Conservation (phyloP, 2,888 invertebrate species). For the Oligia latruncula region DNA sequence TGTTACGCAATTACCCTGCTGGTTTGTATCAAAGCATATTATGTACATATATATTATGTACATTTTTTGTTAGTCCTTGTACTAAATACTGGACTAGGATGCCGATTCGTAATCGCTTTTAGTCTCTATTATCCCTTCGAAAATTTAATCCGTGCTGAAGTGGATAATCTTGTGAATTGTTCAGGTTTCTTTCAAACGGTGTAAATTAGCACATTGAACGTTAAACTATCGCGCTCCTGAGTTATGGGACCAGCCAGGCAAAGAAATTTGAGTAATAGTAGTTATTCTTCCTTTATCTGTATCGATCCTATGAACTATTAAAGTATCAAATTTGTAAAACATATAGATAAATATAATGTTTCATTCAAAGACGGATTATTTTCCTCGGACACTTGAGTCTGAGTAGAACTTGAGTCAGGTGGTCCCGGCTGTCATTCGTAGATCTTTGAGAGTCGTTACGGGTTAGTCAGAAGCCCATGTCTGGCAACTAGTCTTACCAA, state of each 20-base stretch:
- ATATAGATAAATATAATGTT: not conserved
- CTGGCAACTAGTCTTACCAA: not conserved
- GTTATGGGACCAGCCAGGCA: not conserved
- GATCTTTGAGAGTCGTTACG: not conserved
- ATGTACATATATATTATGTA: too few relatives aligned
- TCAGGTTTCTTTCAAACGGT: constrained; percentile 62
- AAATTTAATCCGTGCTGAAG: constrained; percentile 58
- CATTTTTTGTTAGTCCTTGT: constrained; percentile 39
- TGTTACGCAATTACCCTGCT: too few relatives aligned
- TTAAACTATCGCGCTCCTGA: not conserved
- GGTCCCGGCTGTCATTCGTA: not conserved
- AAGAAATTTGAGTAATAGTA: not conserved
- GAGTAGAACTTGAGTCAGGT: not conserved
- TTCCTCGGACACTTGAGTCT: not conserved
- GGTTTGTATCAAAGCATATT: not conserved
- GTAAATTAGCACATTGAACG: constrained; percentile 26
- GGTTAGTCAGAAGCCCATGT: not conserved
- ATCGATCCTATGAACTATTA: not conserved
- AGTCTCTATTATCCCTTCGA: constrained; percentile 51
- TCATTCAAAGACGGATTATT: not conserved
- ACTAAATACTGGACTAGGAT: constrained; percentile 36
- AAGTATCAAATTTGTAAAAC: not conserved
- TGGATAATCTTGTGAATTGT: constrained; percentile 61
- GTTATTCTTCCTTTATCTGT: not conserved
- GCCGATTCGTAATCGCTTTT: constrained; percentile 57